A percentile compares a stretch with the other conserved stretches of the same genome.
These are phyloP conservation scores for Channallabes apus DNA, from an alignment of 2,797 vertebrate species.

Conservation along the genomic window DNA sequence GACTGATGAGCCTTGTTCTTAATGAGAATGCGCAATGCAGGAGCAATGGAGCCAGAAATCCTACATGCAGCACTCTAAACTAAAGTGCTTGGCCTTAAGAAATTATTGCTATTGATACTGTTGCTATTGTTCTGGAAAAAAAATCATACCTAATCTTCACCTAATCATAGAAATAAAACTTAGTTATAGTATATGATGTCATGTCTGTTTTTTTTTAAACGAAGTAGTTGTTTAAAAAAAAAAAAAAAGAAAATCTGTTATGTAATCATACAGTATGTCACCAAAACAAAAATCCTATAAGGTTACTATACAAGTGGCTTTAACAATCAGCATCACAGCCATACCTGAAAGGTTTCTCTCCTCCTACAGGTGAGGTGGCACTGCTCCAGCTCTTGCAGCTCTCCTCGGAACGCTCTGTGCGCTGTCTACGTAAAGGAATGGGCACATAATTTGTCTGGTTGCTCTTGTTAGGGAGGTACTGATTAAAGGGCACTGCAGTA, in stretches of 20 bases:
- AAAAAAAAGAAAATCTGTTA: too few species aligned
- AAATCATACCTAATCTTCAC: too few species aligned
- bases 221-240: background rate
- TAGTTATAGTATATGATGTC: background rate
- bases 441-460: constrained; percentile 92
- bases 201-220: background rate
- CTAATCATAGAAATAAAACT: background rate
- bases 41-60: background rate
- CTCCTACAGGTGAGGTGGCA: constrained; percentile 85
- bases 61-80: background rate
- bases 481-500: constrained; percentile 93
- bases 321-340: background rate
- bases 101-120: background rate
- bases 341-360: constrained; percentile 90
- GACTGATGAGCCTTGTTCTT: background rate
- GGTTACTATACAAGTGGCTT: background rate
- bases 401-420: constrained; percentile 75
- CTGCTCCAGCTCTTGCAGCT: constrained; percentile 93
- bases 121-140: background rate
- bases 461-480: constrained; percentile 96
- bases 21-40: background rate
- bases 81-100: background rate
- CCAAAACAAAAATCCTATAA: background rate
- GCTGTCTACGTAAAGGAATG: constrained; percentile 82
- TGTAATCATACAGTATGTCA: too few species aligned